These are phyloP conservation scores for Oryzaephilus surinamensis DNA, from an alignment of 1,140 invertebrate species.

Conservation along the genomic window DNA sequence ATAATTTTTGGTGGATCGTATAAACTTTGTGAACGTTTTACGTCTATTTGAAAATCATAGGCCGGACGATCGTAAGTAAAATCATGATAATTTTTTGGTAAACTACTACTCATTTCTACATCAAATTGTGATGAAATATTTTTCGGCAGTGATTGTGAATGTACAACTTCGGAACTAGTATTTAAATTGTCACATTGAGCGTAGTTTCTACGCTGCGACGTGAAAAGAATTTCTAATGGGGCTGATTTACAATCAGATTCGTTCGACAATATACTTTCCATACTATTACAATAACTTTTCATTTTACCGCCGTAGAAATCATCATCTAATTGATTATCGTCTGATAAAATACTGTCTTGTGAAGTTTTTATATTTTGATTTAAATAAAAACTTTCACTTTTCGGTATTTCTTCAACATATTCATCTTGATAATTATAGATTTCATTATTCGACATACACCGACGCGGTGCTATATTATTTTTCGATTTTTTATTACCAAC, in stretches of 20 bases:
- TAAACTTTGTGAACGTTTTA: neutral
- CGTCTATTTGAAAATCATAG: too few species aligned
- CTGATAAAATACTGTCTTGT: constrained; percentile 66
- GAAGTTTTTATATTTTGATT: constrained; percentile 49
- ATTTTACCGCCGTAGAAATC: constrained; percentile 44
- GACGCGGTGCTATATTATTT: constrained; percentile 41
- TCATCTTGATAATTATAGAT: constrained; percentile 45
- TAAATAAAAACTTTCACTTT: constrained; percentile 51
- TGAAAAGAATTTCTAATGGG: constrained; percentile 58
- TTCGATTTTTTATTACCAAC: constrained; percentile 44
- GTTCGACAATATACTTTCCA: constrained; percentile 69
- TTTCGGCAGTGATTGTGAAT: constrained; percentile 22
- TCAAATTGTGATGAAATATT: constrained; percentile 18
- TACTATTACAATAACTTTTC: constrained; percentile 54
- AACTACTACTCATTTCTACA: constrained; percentile 16
- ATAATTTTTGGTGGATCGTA: constrained; percentile 4
- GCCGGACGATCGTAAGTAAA: constrained; percentile 2
- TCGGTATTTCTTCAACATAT: constrained; percentile 24
- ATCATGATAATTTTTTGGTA: constrained; percentile 20
- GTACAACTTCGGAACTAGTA: constrained; percentile 6
- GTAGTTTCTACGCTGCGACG: constrained; percentile 16
- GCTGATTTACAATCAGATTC: constrained; percentile 67
- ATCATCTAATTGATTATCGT: constrained; percentile 48
- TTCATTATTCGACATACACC: constrained; percentile 66
- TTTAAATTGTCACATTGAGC: neutral